These are phyloP conservation scores for Trissolcus brochymenae DNA, from an alignment of 2,888 invertebrate genomes.

Conservation along the genomic window DNA sequence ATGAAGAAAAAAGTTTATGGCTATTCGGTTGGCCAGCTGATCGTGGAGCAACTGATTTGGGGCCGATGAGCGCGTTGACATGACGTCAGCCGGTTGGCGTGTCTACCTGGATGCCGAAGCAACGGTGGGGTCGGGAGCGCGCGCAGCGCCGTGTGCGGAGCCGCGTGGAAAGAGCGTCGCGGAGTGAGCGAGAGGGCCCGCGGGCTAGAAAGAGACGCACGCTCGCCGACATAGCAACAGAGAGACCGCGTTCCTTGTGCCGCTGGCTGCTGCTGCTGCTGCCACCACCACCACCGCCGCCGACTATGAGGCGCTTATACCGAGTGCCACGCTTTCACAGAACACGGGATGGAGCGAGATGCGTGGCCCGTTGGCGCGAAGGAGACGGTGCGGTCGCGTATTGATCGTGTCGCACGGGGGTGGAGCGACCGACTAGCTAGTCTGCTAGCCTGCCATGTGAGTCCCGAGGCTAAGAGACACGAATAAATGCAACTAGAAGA, in stretches of 20 bases:
- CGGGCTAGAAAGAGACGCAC: conserved; percentile 55
- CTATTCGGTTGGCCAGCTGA: neutral
- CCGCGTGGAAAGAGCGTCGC: conserved; percentile 29
- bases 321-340: conserved; percentile 39
- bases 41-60: conserved; percentile 16
- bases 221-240: conserved; percentile 75
- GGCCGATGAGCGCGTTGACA: conserved; percentile 36
- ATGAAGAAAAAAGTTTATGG: too few relatives aligned
- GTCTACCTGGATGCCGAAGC: neutral
- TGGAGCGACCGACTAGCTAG: conserved; percentile 72
- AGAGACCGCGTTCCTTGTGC: conserved; percentile 67
- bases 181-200: conserved; percentile 57
- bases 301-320: conserved; percentile 60
- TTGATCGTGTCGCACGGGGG: conserved; percentile 76
- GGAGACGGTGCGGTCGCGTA: conserved; percentile 71
- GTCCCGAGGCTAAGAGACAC: conserved; percentile 48
- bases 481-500: conserved; percentile 22
- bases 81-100: conserved; percentile 44
- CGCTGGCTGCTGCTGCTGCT: conserved; percentile 57
- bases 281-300: conserved; percentile 49
- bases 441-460: conserved; percentile 64
- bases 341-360: conserved; percentile 50
- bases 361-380: conserved; percentile 41
- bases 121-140: conserved; percentile 25
- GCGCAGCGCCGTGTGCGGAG: conserved; percentile 53